A percentile compares a stretch with the other conserved stretches of the same genome.
These are phyloP conservation scores for Aphidius ervi DNA, from an alignment of 1,140 invertebrate species.

Conservation along the genomic window DNA sequence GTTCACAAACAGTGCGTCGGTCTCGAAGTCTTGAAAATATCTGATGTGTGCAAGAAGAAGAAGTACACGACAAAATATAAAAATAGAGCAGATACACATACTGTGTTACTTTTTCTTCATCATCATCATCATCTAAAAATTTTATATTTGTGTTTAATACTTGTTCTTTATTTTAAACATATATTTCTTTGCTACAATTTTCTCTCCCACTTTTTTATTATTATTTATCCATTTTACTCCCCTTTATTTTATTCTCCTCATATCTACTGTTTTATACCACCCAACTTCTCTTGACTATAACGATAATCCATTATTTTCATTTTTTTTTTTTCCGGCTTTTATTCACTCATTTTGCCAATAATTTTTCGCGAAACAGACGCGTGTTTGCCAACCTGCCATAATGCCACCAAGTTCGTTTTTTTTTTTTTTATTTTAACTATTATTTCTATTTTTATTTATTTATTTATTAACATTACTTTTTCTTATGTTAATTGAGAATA, in stretches of 20 bases:
- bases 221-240: not conserved
- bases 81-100: slow-evolving; percentile 26
- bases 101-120: slow-evolving; percentile 7
- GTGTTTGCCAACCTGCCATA: slow-evolving; percentile 19
- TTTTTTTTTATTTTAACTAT: too few relatives aligned
- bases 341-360: slow-evolving; percentile 9
- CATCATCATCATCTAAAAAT: not conserved
- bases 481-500: too few relatives aligned
- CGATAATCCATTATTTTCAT: not conserved
- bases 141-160: not conserved
- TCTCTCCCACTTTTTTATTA: not conserved
- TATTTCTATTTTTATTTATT: too few relatives aligned
- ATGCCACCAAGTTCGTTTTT: slow-evolving; percentile 11
- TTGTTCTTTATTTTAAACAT: not conserved
- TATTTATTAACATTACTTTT: too few relatives aligned
- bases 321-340: not conserved
- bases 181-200: not conserved
- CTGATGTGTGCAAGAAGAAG: not conserved
- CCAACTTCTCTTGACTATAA: not conserved
- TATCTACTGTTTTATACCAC: not conserved
- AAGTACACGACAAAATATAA: slow-evolving; percentile 35
- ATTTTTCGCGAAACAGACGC: not conserved
- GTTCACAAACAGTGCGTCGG: not conserved
- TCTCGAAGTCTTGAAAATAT: not conserved
- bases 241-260: too few relatives aligned